Evolutionary conservation across 2,797 vertebrate genomes (phyloP).

Genomic region (Fistularia commersonii): DNA sequence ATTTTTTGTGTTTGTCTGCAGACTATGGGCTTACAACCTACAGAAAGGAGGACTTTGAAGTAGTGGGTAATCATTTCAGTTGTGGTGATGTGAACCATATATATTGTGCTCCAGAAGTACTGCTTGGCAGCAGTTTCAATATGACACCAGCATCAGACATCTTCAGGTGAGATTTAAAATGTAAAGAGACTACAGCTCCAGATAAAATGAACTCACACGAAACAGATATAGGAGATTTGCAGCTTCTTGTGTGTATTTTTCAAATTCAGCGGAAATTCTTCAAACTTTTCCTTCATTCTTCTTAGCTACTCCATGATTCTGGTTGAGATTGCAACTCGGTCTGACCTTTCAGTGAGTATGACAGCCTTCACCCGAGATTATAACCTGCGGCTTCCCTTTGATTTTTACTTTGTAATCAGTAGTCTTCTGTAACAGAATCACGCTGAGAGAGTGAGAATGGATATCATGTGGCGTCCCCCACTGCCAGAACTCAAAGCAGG

Average conservation of each 20-base stretch:
- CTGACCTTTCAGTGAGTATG: conserved; percentile 74
- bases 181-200: too few relatives aligned
- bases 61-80: conserved; percentile 46
- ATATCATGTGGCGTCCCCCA: conserved; percentile 70
- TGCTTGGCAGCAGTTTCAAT: conserved; percentile 56
- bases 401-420: conserved; percentile 43
- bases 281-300: conserved; percentile 8
- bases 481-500: conserved; percentile 70
- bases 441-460: conserved; percentile 60
- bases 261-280: conserved; percentile 4
- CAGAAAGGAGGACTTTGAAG: conserved; percentile 73
- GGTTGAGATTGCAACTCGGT: conserved; percentile 75
- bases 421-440: conserved; percentile 58
- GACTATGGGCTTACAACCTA: conserved; percentile 72
- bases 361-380: conserved; percentile 32
- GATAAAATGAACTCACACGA: too few relatives aligned
- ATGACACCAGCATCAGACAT: conserved; percentile 65
- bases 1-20: conserved; percentile 30
- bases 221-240: too few relatives aligned
- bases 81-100: conserved; percentile 57
- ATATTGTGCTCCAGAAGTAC: conserved; percentile 73
- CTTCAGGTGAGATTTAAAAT: conserved; percentile 56
- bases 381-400: conserved; percentile 36
- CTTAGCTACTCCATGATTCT: conserved; percentile 77
- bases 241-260: neutral